Base-by-base conservation (phyloP, 2,888 invertebrate species). In the Hydropsyche betteni region DNA sequence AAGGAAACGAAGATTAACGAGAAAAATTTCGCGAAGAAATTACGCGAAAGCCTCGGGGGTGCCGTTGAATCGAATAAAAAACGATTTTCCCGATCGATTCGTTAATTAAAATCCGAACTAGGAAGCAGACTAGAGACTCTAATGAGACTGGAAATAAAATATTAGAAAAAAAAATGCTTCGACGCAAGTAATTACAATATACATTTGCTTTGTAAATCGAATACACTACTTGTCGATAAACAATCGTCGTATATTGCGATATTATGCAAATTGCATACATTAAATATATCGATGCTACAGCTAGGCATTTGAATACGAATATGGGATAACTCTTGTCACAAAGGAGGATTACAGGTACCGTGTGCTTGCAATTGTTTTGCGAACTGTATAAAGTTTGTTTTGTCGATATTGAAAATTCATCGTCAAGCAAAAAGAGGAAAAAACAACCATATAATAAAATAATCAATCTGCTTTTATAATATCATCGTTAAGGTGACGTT, bases 1-100 rank as follows among this genome's bases (percentile, higher is more conserved):
- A 16, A 14, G 58, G 58, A 58, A 58, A 58, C 24, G 14, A 58
- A 58, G 58, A 58, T 58, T 58, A 58, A 58, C 16, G 58, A 58
- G 58, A 58, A 16, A 58, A 58, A 24, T 58, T 24, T 58, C 58
- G 24, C n/a, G 16, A 44, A 44, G 24, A 24, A 16, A 24, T 58
- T 16, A 24, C 53, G 58, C 16, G 58, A 58, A 58, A 14, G 16
- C 58, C 16, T 24, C 58, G 8, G 16, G 55, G 58, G 58, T 24
- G 4, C 24, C 24, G 24, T 58, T 24, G 16, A 58, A 58, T 58
- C 44, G 44, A 44, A 44, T 44, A 44, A 44, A 44, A 44, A 44
- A 44, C 1, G 7, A 44, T 44, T 24, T 24, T 44, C 44, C 44
- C 44, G 4, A 44, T 44, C 44, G 44, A 44, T 44, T 44, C 44